A percentile compares a stretch with the other conserved stretches of the same genome.
These are phyloP conservation scores for Gastrophysa polygoni DNA, from an alignment of 2,888 invertebrate genomes.

Conservation along the genomic window DNA sequence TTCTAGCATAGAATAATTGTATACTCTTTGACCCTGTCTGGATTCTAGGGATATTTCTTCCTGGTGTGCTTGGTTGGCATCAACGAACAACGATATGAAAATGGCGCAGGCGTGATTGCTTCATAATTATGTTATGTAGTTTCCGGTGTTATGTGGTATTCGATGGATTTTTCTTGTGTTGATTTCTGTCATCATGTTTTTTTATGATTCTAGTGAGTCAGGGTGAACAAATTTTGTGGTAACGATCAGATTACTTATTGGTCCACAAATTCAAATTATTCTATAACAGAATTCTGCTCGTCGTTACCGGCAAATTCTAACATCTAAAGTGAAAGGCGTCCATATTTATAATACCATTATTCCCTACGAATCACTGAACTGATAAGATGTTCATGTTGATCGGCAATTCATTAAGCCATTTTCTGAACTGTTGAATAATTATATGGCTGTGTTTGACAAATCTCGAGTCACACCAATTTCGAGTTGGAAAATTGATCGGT, in stretches of 20 bases:
- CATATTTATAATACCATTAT: conserved; percentile 2
- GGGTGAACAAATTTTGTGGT: background rate
- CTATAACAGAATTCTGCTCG: background rate
- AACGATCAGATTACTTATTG: background rate
- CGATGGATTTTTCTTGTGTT: background rate
- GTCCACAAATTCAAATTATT: background rate
- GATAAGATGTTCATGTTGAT: background rate
- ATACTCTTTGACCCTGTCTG: no score
- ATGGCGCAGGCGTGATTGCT: no score
- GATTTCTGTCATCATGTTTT: background rate
- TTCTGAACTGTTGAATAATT: background rate
- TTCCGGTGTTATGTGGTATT: background rate
- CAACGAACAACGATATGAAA: no score
- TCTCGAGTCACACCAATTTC: background rate
- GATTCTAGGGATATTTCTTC: no score
- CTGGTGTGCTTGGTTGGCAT: no score
- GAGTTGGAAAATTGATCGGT: conserved; percentile 8
- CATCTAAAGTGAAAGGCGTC: conserved; percentile 36
- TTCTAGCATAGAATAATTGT: no score
- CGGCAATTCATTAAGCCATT: background rate
- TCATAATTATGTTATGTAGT: background rate
- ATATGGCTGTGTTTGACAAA: no score
- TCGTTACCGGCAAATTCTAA: conserved; percentile 33
- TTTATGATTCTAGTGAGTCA: background rate
- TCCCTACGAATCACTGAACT: background rate